Base-by-base conservation (phyloP, 2,113 vertebrate genomes). In the Nothobranchius furzeri region DNA sequence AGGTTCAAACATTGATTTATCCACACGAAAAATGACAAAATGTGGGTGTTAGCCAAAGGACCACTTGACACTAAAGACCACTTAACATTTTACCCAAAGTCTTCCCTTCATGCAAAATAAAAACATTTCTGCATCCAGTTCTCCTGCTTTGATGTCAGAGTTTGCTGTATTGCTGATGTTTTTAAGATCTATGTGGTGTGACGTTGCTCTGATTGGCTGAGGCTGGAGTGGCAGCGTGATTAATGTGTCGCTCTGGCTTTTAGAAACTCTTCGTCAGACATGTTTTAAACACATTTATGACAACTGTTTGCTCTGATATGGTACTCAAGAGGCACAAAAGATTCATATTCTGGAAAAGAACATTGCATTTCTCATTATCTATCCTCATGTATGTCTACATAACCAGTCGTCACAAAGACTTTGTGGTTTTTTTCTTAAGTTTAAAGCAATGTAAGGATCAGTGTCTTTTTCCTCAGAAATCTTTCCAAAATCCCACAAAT, bases 1-100 rank as follows among this genome's bases (percentile, higher is more conserved):
- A 61, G 3, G 20, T 45, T 59, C 63, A 49, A 75, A 65, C 64
- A 70, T 74, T 51, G 81, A 73, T 53, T 65, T 53, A 69, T 68
- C 51, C 74, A 65, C 67, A 57, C 65, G 72, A 61, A 73, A 62
- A 57, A 86, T 20, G 30, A 30, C 30, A 30, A 49, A 47, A 68
- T 73, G 9, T 76, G 17, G 30, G 0, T 68, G 8, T 68, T 53
- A 40, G 14, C 56, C 36, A 70, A 62, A 64, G 48, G 50, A 64
- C 47, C 43, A 47, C 20, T 55, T 1, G 45, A 60, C 52, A 50
- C n/a, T 13, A 50, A 50, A 17, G n/a, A 50, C 48, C n/a, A 20
- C n/a, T 50, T 50, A 55, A 59, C 25, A 45, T 52, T 50, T 45
- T 15, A 54, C 48, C 14, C 48, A 13, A 60, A 56, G 50, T 35